phyloP scores from a whole-genome alignment of 2,888 invertebrate genomes.

The Amorpha juglandis region DNA sequence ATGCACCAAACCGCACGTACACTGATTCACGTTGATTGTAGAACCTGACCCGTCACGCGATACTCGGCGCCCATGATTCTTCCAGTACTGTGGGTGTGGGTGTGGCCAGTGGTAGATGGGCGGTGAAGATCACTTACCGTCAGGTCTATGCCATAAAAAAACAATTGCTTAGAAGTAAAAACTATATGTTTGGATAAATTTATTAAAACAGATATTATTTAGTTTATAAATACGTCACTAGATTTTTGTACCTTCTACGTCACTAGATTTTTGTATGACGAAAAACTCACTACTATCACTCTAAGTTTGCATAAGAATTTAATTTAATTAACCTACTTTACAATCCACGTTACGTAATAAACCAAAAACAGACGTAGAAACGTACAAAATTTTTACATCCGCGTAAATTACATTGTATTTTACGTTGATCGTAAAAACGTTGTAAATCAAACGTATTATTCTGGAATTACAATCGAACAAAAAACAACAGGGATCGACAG shows the following conservation, averaged over 20 bases:
- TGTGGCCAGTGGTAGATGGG: too few species aligned
- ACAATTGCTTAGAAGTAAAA: too few species aligned
- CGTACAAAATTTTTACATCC: neutral
- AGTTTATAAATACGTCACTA: too few species aligned
- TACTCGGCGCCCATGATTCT: conserved; percentile 39
- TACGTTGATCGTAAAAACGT: conserved; percentile 9
- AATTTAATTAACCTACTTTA: neutral
- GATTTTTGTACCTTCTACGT: too few species aligned
- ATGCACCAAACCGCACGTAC: conserved; percentile 60
- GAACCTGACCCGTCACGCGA: conserved; percentile 64
- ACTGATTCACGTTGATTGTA: conserved; percentile 63
- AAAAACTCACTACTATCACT: too few species aligned
- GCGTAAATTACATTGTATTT: conserved; percentile 22
- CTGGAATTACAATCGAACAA: conserved; percentile 11
- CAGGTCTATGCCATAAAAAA: too few species aligned
- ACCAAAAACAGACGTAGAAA: conserved; percentile 10
- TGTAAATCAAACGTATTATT: conserved; percentile 21
- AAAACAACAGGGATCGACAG: conserved; percentile 12
- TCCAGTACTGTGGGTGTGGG: too few species aligned
- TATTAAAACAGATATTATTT: too few species aligned
- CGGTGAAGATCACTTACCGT: too few species aligned
- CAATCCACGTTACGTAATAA: neutral
- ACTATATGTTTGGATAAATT: too few species aligned
- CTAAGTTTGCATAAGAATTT: too few species aligned
- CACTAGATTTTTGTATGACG: too few species aligned